These are phyloP conservation scores for Sturmia bella DNA, from an alignment of 2,888 invertebrate species.

Conservation along the genomic window DNA sequence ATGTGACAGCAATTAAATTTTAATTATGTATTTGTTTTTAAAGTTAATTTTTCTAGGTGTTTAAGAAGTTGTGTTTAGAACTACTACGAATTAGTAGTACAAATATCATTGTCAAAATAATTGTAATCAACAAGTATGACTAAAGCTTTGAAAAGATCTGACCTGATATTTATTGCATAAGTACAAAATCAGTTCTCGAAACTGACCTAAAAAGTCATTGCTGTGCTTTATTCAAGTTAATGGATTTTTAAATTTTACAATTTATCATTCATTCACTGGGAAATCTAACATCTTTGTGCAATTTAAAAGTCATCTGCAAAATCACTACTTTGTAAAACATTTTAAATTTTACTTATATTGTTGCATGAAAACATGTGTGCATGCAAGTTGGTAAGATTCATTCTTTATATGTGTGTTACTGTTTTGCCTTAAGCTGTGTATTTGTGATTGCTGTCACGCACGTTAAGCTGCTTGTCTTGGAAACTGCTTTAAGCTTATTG, in stretches of 20 bases:
- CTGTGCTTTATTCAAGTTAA: constrained; percentile 19
- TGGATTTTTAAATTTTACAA: constrained; percentile 33
- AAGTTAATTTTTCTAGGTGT: too few relatives aligned
- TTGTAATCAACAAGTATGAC: too few relatives aligned
- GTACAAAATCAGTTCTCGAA: background rate
- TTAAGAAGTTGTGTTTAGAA: too few relatives aligned
- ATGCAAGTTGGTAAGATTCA: constrained; percentile 13
- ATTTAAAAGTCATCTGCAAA: constrained; percentile 52
- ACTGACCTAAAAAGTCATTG: constrained; percentile 37
- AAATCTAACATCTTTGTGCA: constrained; percentile 50
- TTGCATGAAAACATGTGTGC: background rate
- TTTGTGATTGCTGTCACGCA: constrained; percentile 69
- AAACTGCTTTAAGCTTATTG: constrained; percentile 67
- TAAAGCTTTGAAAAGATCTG: too few relatives aligned
- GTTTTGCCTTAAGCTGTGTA: constrained; percentile 52
- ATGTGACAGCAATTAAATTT: too few relatives aligned
- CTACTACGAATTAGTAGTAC: too few relatives aligned
- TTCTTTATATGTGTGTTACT: constrained; percentile 27
- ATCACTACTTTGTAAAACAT: constrained; percentile 35
- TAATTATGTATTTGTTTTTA: too few relatives aligned
- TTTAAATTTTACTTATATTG: background rate
- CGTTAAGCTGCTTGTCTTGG: constrained; percentile 67
- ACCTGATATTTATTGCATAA: too few relatives aligned
- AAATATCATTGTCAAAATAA: too few relatives aligned
- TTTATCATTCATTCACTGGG: constrained; percentile 52